Base-by-base conservation (phyloP, 2,797 vertebrate species). In the Cetoscarus ocellatus region DNA sequence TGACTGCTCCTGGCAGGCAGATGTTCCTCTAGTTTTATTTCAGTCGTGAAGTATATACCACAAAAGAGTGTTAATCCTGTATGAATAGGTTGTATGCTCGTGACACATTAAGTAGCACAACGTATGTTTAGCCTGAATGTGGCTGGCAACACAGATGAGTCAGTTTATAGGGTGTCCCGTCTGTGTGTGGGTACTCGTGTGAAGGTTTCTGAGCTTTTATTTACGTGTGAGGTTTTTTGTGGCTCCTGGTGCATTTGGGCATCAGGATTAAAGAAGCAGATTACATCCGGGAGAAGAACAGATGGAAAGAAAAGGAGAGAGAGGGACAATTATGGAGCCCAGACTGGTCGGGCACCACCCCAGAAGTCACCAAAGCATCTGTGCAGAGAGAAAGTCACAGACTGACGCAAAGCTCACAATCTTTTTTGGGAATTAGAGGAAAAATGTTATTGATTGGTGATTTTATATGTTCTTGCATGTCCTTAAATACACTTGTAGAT, bases 241-340 rank as follows among this genome's bases (percentile, higher is more conserved):
- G 77, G 71, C 44, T 74, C 55, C 73, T 63, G 55, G 58, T 80
- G 74, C 79, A 35, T 82, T 85, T 85, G 80, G 57, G 75, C 70
- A 74, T 79, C 67, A 59, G 88, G 82, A 88, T 91, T 82, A 88
- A 64, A 85, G 81, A 83, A 83, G 51, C 35, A 10, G 84, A 77
- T 86, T 86, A 77, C 44, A 79, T 75, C 76, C 61, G 17, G 75
- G 72, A 75, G 64, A 65, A 61, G 67, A 85, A 59, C 68, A 82
- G 86, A 85, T 81, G 75, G 82, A 75, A 80, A 77, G 61, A 79
- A 80, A 77, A 80, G 68, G 45, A 85, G 86, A 86, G 27, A 89
- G 88, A 59, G 73, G 75, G 57, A 82, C 84, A 88, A 88, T 93
- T 92, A 83, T 78, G 64, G 58, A 69, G 58, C 84, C 79, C 61